Conservation (phyloP, 2,888 invertebrate species). For the Brachycybe producta region DNA sequence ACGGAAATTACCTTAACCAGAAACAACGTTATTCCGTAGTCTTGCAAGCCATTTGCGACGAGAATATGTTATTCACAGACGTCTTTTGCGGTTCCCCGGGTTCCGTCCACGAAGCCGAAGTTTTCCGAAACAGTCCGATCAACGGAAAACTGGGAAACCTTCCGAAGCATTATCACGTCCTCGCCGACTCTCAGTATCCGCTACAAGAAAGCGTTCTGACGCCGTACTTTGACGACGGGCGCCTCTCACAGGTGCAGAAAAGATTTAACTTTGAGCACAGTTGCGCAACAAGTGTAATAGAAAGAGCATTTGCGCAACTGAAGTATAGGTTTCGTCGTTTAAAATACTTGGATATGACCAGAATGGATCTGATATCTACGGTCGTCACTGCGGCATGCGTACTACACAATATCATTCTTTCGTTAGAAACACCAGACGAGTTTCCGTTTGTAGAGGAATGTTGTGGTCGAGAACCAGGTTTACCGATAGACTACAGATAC, state of each 20-base stretch:
- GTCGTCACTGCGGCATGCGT: constrained; percentile 7
- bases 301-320: constrained; percentile 9
- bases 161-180: constrained; percentile 1
- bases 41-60: constrained; percentile 1
- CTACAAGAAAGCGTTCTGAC: not conserved
- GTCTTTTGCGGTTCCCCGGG: constrained; percentile 1
- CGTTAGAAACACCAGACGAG: no score
- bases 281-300: not conserved
- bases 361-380: not conserved
- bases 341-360: constrained; percentile 1
- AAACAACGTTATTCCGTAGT: constrained; percentile 7
- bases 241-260: not conserved
- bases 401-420: constrained; percentile 10
- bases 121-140: constrained; percentile 3
- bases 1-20: constrained; percentile 3
- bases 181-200: constrained; percentile 3
- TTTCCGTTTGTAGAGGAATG: no score
- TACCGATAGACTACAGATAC: no score
- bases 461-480: no score
- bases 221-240: constrained; percentile 6
- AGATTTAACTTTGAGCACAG: constrained; percentile 1
- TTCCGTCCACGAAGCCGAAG: not conserved
- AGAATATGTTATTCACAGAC: not conserved
- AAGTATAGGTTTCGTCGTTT: constrained; percentile 9
- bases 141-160: not conserved